A percentile compares a stretch with the other conserved stretches of the same genome.
These are phyloP conservation scores for Psococerastis gibbosa DNA, from an alignment of 2,888 invertebrate genomes.

Conservation along the genomic window DNA sequence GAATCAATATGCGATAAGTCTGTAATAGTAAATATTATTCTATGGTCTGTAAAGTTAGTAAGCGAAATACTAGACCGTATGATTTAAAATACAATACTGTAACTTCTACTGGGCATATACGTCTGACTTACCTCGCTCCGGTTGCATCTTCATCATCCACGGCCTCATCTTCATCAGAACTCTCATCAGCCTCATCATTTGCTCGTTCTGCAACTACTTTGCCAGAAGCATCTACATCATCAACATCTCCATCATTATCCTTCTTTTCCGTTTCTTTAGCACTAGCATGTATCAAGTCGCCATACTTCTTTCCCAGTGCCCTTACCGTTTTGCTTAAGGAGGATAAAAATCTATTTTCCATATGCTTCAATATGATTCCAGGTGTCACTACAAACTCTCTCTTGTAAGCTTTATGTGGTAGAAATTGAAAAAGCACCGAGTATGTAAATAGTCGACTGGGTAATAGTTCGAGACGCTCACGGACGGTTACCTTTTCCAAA, in stretches of 20 bases:
- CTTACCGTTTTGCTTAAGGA: constrained; percentile 14
- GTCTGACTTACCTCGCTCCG: constrained; percentile 17
- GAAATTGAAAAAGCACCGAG: constrained; percentile 47
- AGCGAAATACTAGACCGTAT: no score
- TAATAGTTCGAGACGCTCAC: constrained; percentile 32
- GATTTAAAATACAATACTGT: no score
- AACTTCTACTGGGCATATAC: no score
- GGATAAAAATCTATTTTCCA: constrained; percentile 50
- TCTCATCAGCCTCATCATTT: constrained; percentile 27
- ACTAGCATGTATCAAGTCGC: background rate
- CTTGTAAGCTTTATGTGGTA: constrained; percentile 37
- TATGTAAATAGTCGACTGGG: constrained; percentile 26
- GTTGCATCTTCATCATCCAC: constrained; percentile 34
- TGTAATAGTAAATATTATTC: no score
- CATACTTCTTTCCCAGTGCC: constrained; percentile 19
- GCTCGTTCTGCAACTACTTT: constrained; percentile 10
- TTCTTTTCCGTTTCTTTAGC: constrained; percentile 11
- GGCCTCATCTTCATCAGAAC: constrained; percentile 47
- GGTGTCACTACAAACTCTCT: constrained; percentile 53
- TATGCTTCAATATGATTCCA: constrained; percentile 44
- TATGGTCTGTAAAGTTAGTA: no score
- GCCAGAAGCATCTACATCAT: constrained; percentile 13
- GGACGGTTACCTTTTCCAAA: constrained; percentile 46
- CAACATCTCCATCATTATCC: constrained; percentile 18
- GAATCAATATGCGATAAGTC: no score